Percentiles rank a stretch among this genome's conserved stretches.
These are phyloP conservation scores for Camponotus floridanus DNA, from an alignment of 1,140 invertebrate species.

Conservation along the genomic window DNA sequence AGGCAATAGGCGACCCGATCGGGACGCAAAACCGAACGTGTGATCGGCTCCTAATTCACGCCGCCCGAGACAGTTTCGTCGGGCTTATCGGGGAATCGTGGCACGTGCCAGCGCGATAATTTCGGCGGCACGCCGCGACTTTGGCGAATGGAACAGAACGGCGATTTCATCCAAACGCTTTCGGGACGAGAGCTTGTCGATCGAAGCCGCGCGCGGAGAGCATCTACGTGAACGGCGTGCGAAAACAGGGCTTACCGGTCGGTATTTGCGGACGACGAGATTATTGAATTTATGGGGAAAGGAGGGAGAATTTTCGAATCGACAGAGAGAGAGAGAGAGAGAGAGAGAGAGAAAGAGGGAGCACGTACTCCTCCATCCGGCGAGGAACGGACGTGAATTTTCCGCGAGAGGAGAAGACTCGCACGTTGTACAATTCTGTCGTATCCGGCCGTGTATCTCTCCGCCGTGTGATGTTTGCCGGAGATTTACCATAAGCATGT, in stretches of 20 bases:
- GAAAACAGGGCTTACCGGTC: slow-evolving; percentile 47
- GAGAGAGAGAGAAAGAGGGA: slow-evolving; percentile 17
- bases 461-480: slow-evolving; percentile 37
- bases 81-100: slow-evolving; percentile 54
- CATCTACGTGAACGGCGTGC: slow-evolving; percentile 59
- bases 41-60: slow-evolving; percentile 60
- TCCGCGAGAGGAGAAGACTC: slow-evolving; percentile 20
- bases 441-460: slow-evolving; percentile 51
- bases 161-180: slow-evolving; percentile 52
- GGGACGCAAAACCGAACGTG: slow-evolving; percentile 60
- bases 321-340: slow-evolving; percentile 10
- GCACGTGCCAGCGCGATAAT: slow-evolving; percentile 59
- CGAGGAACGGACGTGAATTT: slow-evolving; percentile 1
- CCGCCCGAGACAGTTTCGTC: slow-evolving; percentile 7
- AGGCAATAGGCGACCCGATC: background rate
- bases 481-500: slow-evolving; percentile 61
- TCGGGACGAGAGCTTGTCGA: slow-evolving; percentile 40
- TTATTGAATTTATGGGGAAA: slow-evolving; percentile 71
- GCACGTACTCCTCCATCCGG: too few species aligned
- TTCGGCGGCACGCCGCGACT: slow-evolving; percentile 57
- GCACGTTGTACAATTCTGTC: background rate
- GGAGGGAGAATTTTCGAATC: slow-evolving; percentile 42
- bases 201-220: slow-evolving; percentile 45
- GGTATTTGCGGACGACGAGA: slow-evolving; percentile 61
- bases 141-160: slow-evolving; percentile 43